phyloP scores from a whole-genome alignment of 1,140 invertebrate species.

The Pseudomyrmex flavicornis region DNA sequence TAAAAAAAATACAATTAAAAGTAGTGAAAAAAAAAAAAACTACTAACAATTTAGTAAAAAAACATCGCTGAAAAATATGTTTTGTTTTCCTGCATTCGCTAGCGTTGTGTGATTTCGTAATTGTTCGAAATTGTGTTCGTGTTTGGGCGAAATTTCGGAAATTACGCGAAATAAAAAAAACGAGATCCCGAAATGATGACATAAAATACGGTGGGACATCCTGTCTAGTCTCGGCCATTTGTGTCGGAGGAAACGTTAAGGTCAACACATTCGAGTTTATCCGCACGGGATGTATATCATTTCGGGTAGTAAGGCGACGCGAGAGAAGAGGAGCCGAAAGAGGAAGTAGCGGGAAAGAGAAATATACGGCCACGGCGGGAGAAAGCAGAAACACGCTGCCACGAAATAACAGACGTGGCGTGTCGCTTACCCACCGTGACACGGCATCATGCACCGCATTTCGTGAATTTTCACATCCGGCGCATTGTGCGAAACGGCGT shows the following conservation, averaged over 20 bases:
- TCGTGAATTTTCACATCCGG: constrained; percentile 76
- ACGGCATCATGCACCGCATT: constrained; percentile 57
- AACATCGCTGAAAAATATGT: no score
- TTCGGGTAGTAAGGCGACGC: constrained; percentile 49
- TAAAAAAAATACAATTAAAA: no score
- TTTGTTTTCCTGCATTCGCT: neutral
- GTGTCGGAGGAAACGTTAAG: constrained; percentile 44
- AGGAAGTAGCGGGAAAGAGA: constrained; percentile 61
- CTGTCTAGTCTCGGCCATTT: constrained; percentile 43
- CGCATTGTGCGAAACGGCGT: constrained; percentile 59
- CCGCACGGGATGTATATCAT: constrained; percentile 60
- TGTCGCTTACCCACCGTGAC: constrained; percentile 67
- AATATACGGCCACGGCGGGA: constrained; percentile 58
- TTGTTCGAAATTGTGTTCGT: constrained; percentile 18
- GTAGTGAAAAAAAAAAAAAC: no score
- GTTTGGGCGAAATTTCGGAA: constrained; percentile 16
- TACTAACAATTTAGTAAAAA: no score
- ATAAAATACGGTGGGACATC: constrained; percentile 46
- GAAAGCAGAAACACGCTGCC: constrained; percentile 58
- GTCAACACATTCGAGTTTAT: constrained; percentile 60
- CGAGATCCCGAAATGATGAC: constrained; percentile 44
- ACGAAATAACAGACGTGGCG: constrained; percentile 61
- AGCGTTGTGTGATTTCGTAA: constrained; percentile 8
- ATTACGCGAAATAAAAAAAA: constrained; percentile 29
- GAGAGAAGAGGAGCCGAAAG: constrained; percentile 42